Evolutionary conservation across 1,140 invertebrate genomes (phyloP), one percentile per base, ranked within the genome.

Genomic region (Drosophila serrata): DNA sequence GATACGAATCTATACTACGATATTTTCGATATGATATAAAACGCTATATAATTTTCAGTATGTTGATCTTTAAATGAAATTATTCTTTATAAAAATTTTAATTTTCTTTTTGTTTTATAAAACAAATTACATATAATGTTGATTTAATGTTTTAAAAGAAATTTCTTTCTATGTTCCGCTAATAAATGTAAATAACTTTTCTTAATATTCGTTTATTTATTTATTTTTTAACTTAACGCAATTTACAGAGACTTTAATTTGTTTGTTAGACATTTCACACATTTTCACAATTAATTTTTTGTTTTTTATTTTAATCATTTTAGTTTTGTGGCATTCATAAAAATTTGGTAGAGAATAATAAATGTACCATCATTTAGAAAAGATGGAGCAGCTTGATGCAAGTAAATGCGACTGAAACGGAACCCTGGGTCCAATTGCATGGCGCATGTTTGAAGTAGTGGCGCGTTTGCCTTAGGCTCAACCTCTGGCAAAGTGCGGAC

Each of bases 161-260:
- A n/a, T 37, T 37, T n/a, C 15, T 3, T n/a, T 40, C 3, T 8
- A 40, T 6, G 0, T 0, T 12, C 19, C 15, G 15, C 37, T 8
- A 63, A 63, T 35, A 19, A 33, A 19, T 51, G 15, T 27, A 45
- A n/a, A 43, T 22, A 11, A 15, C 19, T 67, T 22, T 74, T 68
- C 48, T 82, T 65, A 78, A 70, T 90, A 70, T 42, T 81, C 68
- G 58, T 82, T 80, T 49, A 67, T 81, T 53, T 80, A 82, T 58
- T 73, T 84, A 90, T 88, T 80, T 79, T 67, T 87, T 88, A 88
- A 88, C 85, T 88, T 88, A 88, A 88, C 85, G 81, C 85, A 85
- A 90, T 88, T 85, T 88, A 88, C 85, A 88, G 88, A 86, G 82
- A 87, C 62, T 86, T 81, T 56, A 48, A 74, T 85, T 55, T 37